A percentile compares a stretch with the other conserved stretches of the same genome.
phyloP scores from a whole-genome alignment of 2,888 invertebrate genomes.

The Standfussiana lucernea region DNA sequence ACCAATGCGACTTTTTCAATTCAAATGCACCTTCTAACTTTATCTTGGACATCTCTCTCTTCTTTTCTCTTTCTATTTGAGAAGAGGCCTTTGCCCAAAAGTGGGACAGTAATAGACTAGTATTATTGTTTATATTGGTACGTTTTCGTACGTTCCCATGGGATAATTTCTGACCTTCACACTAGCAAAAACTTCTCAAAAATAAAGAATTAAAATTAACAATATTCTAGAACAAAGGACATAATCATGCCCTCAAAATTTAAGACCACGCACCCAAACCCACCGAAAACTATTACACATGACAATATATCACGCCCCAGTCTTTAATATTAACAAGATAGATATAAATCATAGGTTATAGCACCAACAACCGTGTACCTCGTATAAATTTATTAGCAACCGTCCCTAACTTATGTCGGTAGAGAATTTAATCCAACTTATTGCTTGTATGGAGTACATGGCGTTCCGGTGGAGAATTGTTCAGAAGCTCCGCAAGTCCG shows the following conservation, averaged over 20 bases:
- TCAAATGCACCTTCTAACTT: too few relatives aligned
- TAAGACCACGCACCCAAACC: neutral
- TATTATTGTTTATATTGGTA: neutral
- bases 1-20: too few relatives aligned
- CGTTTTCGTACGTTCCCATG: neutral
- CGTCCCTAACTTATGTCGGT: slow-evolving; percentile 68
- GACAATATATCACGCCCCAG: slow-evolving; percentile 58
- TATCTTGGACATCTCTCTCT: too few relatives aligned
- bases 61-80: too few relatives aligned
- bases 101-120: too few relatives aligned
- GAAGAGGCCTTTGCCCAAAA: too few relatives aligned
- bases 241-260: neutral
- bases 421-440: slow-evolving; percentile 76
- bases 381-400: slow-evolving; percentile 73
- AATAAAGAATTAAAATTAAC: neutral
- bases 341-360: slow-evolving; percentile 69
- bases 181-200: neutral
- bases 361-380: slow-evolving; percentile 63
- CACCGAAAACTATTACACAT: slow-evolving; percentile 23
- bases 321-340: slow-evolving; percentile 68
- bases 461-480: neutral
- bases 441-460: slow-evolving; percentile 69
- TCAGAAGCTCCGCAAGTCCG: too few relatives aligned
- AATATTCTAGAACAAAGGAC: neutral
- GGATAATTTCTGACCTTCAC: too few relatives aligned